Conservation (phyloP, 92 coral and sea anemone genomes). For the Epizoanthus illoricatus region DNA sequence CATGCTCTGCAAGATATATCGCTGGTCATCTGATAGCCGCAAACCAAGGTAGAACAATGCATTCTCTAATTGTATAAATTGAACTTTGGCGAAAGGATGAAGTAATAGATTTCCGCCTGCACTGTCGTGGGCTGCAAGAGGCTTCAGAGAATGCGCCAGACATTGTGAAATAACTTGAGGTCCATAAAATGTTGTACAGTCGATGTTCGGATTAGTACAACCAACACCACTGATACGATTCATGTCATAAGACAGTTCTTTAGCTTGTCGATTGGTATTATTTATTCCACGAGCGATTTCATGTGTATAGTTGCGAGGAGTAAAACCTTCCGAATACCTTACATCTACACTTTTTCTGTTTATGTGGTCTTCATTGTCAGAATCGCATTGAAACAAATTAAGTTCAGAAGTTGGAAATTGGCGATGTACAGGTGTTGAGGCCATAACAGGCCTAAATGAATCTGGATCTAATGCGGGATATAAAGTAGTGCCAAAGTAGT, state of each 20-base stretch:
- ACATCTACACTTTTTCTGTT: no score
- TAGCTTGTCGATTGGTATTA: background rate
- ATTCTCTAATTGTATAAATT: background rate
- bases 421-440: slow-evolving; percentile 2
- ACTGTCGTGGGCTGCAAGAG: background rate
- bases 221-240: background rate
- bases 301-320: no score
- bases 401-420: background rate
- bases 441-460: background rate
- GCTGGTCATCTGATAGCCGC: background rate
- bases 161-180: background rate
- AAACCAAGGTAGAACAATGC: background rate
- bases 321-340: background rate
- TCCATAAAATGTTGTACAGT: background rate
- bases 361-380: no score
- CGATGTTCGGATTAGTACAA: background rate
- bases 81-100: background rate
- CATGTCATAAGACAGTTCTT: background rate
- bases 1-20: background rate
- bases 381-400: background rate
- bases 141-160: background rate
- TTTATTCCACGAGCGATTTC: no score
- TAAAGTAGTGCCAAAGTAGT: background rate
- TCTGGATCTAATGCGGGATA: background rate
- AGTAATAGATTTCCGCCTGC: background rate